A percentile compares a stretch with the other conserved stretches of the same genome.
Conservation (phyloP, 1,140 invertebrate species). For the Drosophila nikananu region DNA sequence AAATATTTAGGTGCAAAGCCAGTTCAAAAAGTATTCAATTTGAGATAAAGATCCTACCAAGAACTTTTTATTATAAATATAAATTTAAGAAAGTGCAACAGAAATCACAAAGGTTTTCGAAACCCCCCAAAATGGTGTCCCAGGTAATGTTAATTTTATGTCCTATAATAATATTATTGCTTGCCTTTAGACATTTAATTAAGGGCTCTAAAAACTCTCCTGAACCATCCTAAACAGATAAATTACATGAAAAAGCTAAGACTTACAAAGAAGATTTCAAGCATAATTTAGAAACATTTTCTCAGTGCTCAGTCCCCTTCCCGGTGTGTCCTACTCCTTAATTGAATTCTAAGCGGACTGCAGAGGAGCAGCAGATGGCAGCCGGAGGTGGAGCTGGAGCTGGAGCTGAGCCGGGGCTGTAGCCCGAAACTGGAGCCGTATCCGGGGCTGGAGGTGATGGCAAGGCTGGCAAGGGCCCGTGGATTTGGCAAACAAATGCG, state of each 20-base stretch:
- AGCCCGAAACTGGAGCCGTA: conserved; percentile 2
- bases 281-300: conserved; percentile 3
- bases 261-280: neutral
- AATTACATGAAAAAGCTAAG: neutral
- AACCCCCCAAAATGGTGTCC: neutral
- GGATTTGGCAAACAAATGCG: conserved; percentile 67
- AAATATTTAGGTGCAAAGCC: neutral
- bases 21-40: neutral
- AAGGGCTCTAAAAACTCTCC: neutral
- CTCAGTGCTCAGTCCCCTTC: conserved; percentile 5
- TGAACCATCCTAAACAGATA: neutral
- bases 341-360: conserved; percentile 71
- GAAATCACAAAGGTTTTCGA: neutral
- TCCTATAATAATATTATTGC: neutral
- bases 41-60: neutral
- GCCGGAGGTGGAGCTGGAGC: conserved; percentile 11
- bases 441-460: conserved; percentile 35
- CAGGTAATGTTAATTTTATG: neutral
- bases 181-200: too few relatives aligned
- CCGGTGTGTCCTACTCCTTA: conserved; percentile 21
- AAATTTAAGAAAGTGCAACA: neutral
- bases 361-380: conserved; percentile 31
- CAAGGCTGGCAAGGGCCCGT: conserved; percentile 41
- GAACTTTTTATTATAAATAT: neutral
- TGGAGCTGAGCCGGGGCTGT: conserved; percentile 7